Base-by-base conservation (phyloP, 2,113 vertebrate genomes). In the Sorex fumeus region DNA sequence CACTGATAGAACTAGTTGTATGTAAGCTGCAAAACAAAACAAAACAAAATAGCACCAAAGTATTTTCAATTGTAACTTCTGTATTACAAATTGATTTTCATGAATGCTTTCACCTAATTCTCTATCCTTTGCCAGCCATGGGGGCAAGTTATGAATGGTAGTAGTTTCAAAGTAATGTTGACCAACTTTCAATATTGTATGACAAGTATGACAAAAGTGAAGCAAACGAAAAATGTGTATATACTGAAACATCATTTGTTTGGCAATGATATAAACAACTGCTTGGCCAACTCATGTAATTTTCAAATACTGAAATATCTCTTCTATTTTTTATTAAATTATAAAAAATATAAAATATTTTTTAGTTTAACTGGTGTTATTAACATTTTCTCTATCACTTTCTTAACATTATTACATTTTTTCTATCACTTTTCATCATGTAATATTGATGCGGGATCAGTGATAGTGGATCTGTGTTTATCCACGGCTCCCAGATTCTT, bases 11-110 rank as follows among this genome's bases (percentile, higher is more conserved):
- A 87, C 69, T 47, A n/a, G 18, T 57, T 23, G 27, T 40, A 76
- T 70, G 27, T 6, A 82, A 78, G 67, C 74, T 84, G 34, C 19
- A 94, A 90, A 89, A 64, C 25, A 47, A 78, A 76, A 78, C 47
- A n/a, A n/a, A n/a, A n/a, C n/a, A n/a, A n/a, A n/a, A n/a, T n/a
- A n/a, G n/a, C 40, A 40, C 40, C 40, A 34, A n/a, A 87, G 43
- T 79, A 67, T 30, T 43, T 11, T 88, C 18, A 53, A 66, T 19
- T 88, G 4, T 47, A 47, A 75, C 64, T 72, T 28, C 11, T 16
- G 23, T 7, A 40, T n/a, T 40, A 19, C 19, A 50, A 70, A n/a
- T n/a, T 82, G 34, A 75, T n/a, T 69, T 15, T 77, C n/a, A 50
- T 9, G 40, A 76, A 83, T 70, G 28, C 6, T 87, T 77, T 77